Evolutionary conservation across 2,888 invertebrate species (phyloP).

Genomic region (Palloptera scutellata): DNA sequence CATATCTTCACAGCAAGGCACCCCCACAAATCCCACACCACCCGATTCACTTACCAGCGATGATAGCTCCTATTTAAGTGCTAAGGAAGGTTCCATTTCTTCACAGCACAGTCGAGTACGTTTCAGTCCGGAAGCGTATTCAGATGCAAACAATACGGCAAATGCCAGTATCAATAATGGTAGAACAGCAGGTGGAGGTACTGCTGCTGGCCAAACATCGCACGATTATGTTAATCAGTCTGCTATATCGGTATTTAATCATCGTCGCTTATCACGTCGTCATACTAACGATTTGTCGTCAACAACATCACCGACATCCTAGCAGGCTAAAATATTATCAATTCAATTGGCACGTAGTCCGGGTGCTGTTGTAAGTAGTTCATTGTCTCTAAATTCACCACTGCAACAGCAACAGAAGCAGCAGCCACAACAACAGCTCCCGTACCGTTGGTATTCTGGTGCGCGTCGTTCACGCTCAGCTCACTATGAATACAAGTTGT

Average conservation of each 20-base stretch:
- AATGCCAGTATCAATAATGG: constrained; percentile 17
- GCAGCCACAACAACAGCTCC: constrained; percentile 48
- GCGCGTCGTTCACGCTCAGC: constrained; percentile 62
- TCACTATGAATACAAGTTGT: constrained; percentile 62
- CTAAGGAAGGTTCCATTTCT: constrained; percentile 75
- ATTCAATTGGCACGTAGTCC: constrained; percentile 58
- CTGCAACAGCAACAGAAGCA: constrained; percentile 30
- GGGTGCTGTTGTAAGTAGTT: constrained; percentile 50
- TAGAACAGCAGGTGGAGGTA: constrained; percentile 32
- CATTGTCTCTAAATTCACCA: constrained; percentile 39
- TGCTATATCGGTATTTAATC: constrained; percentile 41
- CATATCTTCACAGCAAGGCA: constrained; percentile 61
- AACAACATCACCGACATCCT: constrained; percentile 57
- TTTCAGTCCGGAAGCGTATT: constrained; percentile 79
- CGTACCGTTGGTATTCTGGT: constrained; percentile 63
- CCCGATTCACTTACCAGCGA: constrained; percentile 87
- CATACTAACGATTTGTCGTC: constrained; percentile 49
- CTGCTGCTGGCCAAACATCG: constrained; percentile 19
- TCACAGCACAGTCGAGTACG: constrained; percentile 77
- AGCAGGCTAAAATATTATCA: constrained; percentile 53
- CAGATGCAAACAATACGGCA: constrained; percentile 65
- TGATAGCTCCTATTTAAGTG: constrained; percentile 88
- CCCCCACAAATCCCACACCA: constrained; percentile 85
- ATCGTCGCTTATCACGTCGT: constrained; percentile 49
- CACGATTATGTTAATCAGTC: constrained; percentile 33